phyloP scores from a whole-genome alignment of 2,888 invertebrate genomes.

The Branchipolynoe longqiensis region DNA sequence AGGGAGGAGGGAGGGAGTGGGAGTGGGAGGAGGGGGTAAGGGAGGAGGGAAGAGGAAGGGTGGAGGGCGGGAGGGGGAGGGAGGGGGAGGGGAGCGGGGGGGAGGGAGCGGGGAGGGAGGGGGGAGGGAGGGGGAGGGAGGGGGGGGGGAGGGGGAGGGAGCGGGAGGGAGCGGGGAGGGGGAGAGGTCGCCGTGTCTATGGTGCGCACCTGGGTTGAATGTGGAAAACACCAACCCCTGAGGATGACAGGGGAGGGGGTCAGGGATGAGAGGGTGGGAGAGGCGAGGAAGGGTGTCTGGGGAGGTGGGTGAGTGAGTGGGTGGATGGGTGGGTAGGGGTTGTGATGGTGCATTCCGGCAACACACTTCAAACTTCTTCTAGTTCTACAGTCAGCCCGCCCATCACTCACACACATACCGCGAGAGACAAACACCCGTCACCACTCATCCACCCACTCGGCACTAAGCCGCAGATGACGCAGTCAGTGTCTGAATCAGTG shows the following conservation, averaged over 20 bases:
- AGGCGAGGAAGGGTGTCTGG: background rate
- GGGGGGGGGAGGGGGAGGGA: background rate
- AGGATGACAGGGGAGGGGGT: constrained; percentile 17
- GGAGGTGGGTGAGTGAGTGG: background rate
- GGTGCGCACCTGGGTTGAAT: background rate
- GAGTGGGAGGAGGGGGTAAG: background rate
- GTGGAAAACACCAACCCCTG: too few species aligned
- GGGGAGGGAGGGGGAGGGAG: background rate
- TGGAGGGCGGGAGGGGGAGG: background rate
- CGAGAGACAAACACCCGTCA: too few species aligned
- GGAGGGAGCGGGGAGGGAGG: background rate
- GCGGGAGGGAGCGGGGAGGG: background rate
- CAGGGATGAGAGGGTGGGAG: background rate
- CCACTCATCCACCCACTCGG: too few species aligned
- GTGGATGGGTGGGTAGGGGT: background rate
- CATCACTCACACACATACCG: too few species aligned
- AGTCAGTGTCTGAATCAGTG: too few species aligned
- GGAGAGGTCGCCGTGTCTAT: background rate
- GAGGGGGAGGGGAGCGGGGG: background rate
- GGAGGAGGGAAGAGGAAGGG: background rate
- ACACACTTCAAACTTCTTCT: too few species aligned
- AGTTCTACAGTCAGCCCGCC: too few species aligned
- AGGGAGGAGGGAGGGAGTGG: background rate
- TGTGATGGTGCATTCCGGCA: background rate
- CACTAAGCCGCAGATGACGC: too few species aligned